Base-by-base conservation (phyloP, 2,113 vertebrate genomes). In the Carassius carassius region DNA sequence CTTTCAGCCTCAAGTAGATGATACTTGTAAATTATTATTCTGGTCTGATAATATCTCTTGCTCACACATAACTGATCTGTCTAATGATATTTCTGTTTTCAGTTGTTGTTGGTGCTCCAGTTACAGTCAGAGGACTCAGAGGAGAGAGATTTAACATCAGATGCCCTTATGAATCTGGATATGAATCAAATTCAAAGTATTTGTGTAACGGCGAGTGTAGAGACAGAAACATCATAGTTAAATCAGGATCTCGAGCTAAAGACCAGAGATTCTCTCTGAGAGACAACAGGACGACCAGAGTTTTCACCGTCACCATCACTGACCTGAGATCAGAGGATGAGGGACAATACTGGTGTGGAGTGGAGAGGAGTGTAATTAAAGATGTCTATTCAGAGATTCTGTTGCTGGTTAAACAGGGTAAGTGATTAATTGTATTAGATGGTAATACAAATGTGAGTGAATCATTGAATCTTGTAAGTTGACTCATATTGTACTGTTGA, bases 281-380 rank as follows among this genome's bases (percentile, higher is more conserved):
- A 74, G 85, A 85, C 21, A 4, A 62, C 37, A 78, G 11, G 32
- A 69, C 5, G 60, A 21, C 77, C 5, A 83, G 82, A 44, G 32
- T 81, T 69, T 90, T 92, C 81, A 91, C 73, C 6, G 85, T 93
- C 81, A 90, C 85, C 78, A 92, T 94, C 83, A 90, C 74, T 84
- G 87, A 70, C 29, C 88, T 93, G 81, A 84, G 25, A 84, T 49
- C 25, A 69, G 70, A 19, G 0, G 92, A 92, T 14, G 35, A 32
- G 14, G 91, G 91, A 37, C 84, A 7, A 4, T 94, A 93, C 75
- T 72, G 70, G 83, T 94, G 92, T 81, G 85, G 9, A 8, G 69
- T 87, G 62, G 4, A 56, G 37, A 79, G 32, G 54, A 41, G 21
- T 4, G 0, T 25, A 0, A 0, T 0, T 25, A 2, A 1, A 2